Evolutionary conservation across 2,888 invertebrate genomes (phyloP).

Genomic region (Lasius fuliginosus): DNA sequence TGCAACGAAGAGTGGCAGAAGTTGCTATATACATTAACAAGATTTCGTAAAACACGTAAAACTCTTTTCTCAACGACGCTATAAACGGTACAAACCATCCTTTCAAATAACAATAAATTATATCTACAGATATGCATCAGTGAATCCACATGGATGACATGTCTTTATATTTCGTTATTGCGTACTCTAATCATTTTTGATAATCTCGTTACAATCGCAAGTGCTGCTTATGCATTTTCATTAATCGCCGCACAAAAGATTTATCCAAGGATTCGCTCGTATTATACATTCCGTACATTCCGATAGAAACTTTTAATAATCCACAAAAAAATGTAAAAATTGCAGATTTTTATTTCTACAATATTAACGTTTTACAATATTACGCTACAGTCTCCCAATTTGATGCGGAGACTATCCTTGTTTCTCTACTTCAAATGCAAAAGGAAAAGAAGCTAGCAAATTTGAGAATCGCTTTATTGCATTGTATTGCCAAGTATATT

Average conservation of each 20-base stretch:
- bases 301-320: background rate
- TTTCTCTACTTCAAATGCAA: background rate
- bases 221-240: constrained; percentile 6
- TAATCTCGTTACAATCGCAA: constrained; percentile 1
- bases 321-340: constrained; percentile 16
- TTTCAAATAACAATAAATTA: constrained; percentile 30
- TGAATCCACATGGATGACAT: background rate
- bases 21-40: background rate
- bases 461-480: background rate
- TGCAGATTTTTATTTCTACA: constrained; percentile 30
- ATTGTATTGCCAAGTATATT: background rate
- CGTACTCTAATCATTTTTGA: background rate
- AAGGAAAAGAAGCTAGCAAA: background rate
- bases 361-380: constrained; percentile 15
- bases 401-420: background rate
- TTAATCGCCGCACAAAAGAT: background rate
- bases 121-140: constrained; percentile 37
- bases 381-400: background rate
- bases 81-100: constrained; percentile 15
- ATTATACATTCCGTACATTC: background rate
- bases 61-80: background rate
- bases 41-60: background rate
- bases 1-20: background rate
- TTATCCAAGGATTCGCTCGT: background rate
- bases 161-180: background rate